Base-by-base conservation (phyloP, 2,888 invertebrate genomes). In the Drosophila birchii region DNA sequence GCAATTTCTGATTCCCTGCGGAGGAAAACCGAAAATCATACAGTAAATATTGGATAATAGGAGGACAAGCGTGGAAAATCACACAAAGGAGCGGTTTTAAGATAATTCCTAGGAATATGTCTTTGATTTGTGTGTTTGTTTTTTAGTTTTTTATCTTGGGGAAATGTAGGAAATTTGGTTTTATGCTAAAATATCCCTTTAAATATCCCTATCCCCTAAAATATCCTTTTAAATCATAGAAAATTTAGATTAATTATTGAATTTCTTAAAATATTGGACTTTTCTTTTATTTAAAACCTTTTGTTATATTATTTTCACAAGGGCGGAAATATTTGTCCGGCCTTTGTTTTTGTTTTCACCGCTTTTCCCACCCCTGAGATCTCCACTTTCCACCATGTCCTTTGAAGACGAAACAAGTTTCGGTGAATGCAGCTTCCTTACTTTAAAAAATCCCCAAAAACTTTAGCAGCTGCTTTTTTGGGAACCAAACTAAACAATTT, bases 311-410 rank as follows among this genome's bases (percentile, higher is more conserved):
- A 36, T 41, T 41, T n/a, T 12, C 38, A 53, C 16, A 47, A 34
- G 68, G 34, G 34, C 54, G 26, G 68, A 68, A 54, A 47, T 54
- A 26, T 23, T 39, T 47, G 47, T 9, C 54, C 47, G 38, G 14
- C 34, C 26, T 43, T 55, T 41, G 29, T 44, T 58, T 20, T 51
- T 51, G 20, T 16, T 51, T 68, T 55, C 45, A 26, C 43, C 43
- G 41, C n/a, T 9, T 70, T 66, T 76, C 61, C 75, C 70, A 75
- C 70, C 76, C 76, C 41, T 47, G 41, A 60, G 47, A 20, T 49
- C 39, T 66, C 44, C 54, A 51, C 63, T 70, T 49, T 64, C 59
- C 75, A 60, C 67, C 72, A 68, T 86, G 78, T 83, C 55, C 80
- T 56, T 36, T 49, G 9, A 67, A 70, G 41, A 70, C 49, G 41